Base-by-base conservation (phyloP, 2,797 vertebrate genomes). In the Xerus rutilus region DNA sequence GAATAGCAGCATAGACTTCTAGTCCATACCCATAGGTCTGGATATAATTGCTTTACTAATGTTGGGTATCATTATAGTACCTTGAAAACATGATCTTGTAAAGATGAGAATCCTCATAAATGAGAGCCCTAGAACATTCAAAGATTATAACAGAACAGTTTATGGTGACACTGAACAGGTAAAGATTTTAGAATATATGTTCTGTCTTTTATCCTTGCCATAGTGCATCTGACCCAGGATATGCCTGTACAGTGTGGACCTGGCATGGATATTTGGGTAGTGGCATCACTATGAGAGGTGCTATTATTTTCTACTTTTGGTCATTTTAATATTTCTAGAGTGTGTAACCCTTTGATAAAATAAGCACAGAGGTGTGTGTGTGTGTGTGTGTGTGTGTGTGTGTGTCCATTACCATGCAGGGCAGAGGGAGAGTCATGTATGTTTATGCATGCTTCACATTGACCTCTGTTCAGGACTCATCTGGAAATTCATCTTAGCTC, bases 91-190 rank as follows among this genome's bases (percentile, higher is more conserved):
- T 45, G 64, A 21, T 83, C 73, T 62, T 65, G 15, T 30, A 28
- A 95, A 59, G 69, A 86, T 85, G 90, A 92, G 52, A 88, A 70
- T 78, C 47, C n/a, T 45, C 88, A 65, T 73, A 93, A 89, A 49
- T 62, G 72, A 95, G 47, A 93, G 18, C 23, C 76, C 82, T 11
- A 88, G 73, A 77, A 81, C 5, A 65, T 52, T 89, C 23, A 73
- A 54, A 65, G 47, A 45, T 25, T 43, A 0, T 78, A 67, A 69
- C 15, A 59, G 54, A 84, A 76, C 67, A 45, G 45, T 30, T 57
- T 74, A 76, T 3, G 30, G 70, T 18, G 28, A 65, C 64, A 77
- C 17, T 45, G 14, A 62, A 39, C 32, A 28, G 0, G 0, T 77
- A 77, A 81, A 25, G 65, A 79, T 65, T 92, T 91, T 35, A 30